Conservation (phyloP, 1,140 invertebrate genomes). For the Drosophila neocordata region DNA sequence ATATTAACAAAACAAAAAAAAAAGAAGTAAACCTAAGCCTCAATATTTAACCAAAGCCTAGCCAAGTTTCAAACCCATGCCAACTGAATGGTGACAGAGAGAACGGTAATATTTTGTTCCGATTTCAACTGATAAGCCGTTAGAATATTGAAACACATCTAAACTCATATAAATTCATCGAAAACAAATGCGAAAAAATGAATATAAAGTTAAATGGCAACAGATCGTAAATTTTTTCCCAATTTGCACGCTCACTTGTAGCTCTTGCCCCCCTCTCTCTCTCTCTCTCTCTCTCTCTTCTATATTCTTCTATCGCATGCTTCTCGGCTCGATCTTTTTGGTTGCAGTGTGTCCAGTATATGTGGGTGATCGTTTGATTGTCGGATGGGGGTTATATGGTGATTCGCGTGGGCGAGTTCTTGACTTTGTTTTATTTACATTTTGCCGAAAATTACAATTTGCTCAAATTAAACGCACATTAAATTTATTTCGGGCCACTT, state of each 20-base stretch:
- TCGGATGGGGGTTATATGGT: not conserved
- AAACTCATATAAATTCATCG: conserved; percentile 51
- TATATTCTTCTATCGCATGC: not conserved
- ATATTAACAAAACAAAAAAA: too few relatives aligned
- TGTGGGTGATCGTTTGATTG: conserved; percentile 1
- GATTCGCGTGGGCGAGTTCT: conserved; percentile 7
- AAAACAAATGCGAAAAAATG: conserved; percentile 32
- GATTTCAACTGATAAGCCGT: conserved; percentile 5
- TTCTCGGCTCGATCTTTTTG: not conserved
- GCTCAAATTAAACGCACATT: conserved; percentile 76
- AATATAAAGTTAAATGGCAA: conserved; percentile 48
- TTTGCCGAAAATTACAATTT: conserved; percentile 57
- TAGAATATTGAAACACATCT: not conserved
- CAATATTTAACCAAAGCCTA: too few relatives aligned
- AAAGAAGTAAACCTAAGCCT: too few relatives aligned
- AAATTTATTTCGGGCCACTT: conserved; percentile 54
- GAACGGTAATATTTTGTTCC: too few relatives aligned
- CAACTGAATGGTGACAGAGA: not conserved
- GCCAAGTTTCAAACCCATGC: not conserved
- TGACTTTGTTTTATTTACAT: conserved; percentile 42
- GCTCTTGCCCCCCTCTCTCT: not conserved
- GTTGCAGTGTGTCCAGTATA: not conserved
- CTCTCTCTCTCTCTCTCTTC: not conserved
- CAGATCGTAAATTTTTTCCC: conserved; percentile 44
- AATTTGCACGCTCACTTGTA: conserved; percentile 45